Conservation (phyloP, 2,888 invertebrate species). For the Enchytraeus crypticus region DNA sequence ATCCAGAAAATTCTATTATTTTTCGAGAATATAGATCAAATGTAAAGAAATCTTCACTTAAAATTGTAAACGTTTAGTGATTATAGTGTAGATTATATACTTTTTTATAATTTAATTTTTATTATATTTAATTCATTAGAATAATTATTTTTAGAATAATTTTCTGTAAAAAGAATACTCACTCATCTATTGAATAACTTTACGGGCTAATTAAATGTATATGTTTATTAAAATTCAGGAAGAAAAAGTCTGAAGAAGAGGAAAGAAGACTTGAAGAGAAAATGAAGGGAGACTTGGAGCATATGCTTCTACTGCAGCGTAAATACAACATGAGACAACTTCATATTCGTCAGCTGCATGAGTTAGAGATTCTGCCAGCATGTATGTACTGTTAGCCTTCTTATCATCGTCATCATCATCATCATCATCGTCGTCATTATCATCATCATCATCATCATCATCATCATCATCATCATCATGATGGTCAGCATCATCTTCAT, state of each 20-base stretch:
- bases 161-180: no score
- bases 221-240: constrained; percentile 11
- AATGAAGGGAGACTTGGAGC: constrained; percentile 34
- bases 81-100: neutral
- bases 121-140: no score
- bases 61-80: neutral
- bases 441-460: no score
- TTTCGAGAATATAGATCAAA: neutral
- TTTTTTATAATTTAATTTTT: no score
- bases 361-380: constrained; percentile 44
- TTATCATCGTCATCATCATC: no score
- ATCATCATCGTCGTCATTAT: no score
- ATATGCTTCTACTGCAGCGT: constrained; percentile 35
- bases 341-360: constrained; percentile 38
- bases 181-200: no score
- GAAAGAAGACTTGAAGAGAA: constrained; percentile 27
- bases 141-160: no score
- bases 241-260: constrained; percentile 29
- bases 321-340: constrained; percentile 41
- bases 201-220: neutral
- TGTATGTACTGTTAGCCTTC: no score
- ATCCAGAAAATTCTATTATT: neutral
- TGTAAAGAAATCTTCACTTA: neutral
- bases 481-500: no score
- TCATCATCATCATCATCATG: no score